phyloP scores from a whole-genome alignment of 2,888 invertebrate species.

The Lasioglossum pauxillum region DNA sequence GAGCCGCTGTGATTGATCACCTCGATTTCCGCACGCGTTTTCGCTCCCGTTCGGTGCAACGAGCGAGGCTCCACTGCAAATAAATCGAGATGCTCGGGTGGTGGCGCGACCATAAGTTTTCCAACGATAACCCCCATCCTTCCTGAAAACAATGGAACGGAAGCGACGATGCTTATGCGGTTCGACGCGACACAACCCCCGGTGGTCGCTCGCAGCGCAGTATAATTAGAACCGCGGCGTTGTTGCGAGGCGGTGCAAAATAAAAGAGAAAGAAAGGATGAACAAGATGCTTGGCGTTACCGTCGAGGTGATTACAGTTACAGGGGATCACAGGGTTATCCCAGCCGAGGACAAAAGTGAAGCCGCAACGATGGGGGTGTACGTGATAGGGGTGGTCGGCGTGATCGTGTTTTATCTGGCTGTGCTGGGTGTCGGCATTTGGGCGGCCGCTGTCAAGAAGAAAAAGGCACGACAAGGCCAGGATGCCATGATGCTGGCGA shows the following conservation, averaged over 20 bases:
- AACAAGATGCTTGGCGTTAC: not conserved
- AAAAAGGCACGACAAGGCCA: conserved; percentile 86
- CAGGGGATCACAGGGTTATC: conserved; percentile 53
- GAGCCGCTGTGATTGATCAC: not conserved
- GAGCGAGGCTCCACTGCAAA: not conserved
- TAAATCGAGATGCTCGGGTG: not conserved
- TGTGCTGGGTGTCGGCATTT: conserved; percentile 88
- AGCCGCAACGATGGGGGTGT: conserved; percentile 81
- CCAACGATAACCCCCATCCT: not conserved
- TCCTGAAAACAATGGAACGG: not conserved
- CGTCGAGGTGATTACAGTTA: conserved; percentile 41
- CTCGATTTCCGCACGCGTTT: not conserved
- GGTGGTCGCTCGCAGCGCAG: not conserved
- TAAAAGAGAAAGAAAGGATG: not conserved
- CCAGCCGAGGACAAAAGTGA: conserved; percentile 46
- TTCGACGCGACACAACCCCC: not conserved
- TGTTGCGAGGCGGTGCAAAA: not conserved
- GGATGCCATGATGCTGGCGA: conserved; percentile 90
- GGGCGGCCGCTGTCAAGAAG: conserved; percentile 83
- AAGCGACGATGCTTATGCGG: not conserved
- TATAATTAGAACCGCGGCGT: conserved; percentile 10
- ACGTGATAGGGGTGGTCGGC: conserved; percentile 87
- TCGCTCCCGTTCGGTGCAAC: not conserved
- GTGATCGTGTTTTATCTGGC: conserved; percentile 89
- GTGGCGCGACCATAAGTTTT: not conserved